These are phyloP conservation scores for Eristalis tenax DNA, from an alignment of 2,888 invertebrate species.

Conservation along the genomic window DNA sequence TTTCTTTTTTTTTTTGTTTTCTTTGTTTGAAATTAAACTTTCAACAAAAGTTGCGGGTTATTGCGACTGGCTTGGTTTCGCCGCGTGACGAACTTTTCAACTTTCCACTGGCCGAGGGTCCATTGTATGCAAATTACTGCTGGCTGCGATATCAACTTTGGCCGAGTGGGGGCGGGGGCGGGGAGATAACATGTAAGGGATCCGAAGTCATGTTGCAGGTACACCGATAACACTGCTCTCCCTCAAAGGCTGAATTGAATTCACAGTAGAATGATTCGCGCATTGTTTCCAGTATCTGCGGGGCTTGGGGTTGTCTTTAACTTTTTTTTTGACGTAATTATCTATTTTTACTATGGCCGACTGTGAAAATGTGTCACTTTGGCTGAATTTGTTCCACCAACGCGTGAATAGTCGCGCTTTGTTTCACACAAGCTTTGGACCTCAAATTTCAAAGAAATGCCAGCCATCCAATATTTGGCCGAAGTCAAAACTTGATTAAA, in stretches of 20 bases:
- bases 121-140: constrained; percentile 28
- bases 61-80: neutral
- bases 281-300: too few species aligned
- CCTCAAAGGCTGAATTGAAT: neutral
- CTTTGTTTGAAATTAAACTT: constrained; percentile 35
- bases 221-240: neutral
- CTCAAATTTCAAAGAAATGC: too few species aligned
- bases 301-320: too few species aligned
- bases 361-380: too few species aligned
- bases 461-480: too few species aligned
- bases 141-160: constrained; percentile 23
- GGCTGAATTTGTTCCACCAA: too few species aligned
- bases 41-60: neutral
- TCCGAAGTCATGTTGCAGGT: neutral
- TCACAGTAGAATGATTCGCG: too few species aligned
- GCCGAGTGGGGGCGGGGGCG: neutral
- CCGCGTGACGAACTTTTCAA: constrained; percentile 7
- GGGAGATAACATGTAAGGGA: neutral
- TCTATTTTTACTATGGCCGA: too few species aligned
- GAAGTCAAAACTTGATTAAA: too few species aligned
- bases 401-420: too few species aligned
- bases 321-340: too few species aligned
- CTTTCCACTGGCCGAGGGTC: constrained; percentile 13
- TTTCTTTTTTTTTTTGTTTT: neutral
- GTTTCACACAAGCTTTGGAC: too few species aligned